These are phyloP conservation scores for Blastomussa wellsi DNA, from an alignment of 92 coral and sea anemone genomes.

Conservation along the genomic window DNA sequence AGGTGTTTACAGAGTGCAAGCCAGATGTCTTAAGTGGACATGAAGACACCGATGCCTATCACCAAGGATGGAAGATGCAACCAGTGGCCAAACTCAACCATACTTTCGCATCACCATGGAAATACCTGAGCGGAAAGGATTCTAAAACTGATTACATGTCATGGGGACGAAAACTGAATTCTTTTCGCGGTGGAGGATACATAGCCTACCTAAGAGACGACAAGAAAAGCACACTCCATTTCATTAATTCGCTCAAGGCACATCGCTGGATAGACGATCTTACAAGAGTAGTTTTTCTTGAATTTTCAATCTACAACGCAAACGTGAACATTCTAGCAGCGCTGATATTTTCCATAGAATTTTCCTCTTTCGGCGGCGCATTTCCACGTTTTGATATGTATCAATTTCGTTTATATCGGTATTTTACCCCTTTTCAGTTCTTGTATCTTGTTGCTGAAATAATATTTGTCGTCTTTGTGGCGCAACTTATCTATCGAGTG, in stretches of 20 bases:
- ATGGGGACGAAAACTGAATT: constrained; percentile 31
- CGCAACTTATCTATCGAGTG: constrained; percentile 45
- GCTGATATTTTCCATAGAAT: constrained; percentile 50
- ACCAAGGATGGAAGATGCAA: constrained; percentile 46
- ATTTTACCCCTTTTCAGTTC: constrained; percentile 60
- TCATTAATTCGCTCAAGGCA: constrained; percentile 42
- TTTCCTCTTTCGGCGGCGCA: constrained; percentile 61
- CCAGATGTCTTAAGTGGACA: constrained; percentile 7
- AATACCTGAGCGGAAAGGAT: constrained; percentile 52
- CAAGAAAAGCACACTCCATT: constrained; percentile 28
- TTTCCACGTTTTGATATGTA: constrained; percentile 56
- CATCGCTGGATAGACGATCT: constrained; percentile 58
- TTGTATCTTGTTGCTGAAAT: constrained; percentile 64
- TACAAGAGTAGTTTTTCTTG: constrained; percentile 64
- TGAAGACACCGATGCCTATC: constrained; percentile 36
- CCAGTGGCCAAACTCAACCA: constrained; percentile 19
- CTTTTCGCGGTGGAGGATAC: constrained; percentile 63
- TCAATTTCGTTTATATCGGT: constrained; percentile 70
- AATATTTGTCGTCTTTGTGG: constrained; percentile 65
- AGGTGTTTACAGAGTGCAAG: constrained; percentile 27
- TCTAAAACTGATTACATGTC: constrained; percentile 62
- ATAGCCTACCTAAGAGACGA: constrained; percentile 53
- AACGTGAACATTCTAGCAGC: constrained; percentile 58
- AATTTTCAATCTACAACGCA: constrained; percentile 65
- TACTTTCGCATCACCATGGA: constrained; percentile 59